phyloP scores from a whole-genome alignment of 2,797 vertebrate species.

The Pyrocephalus nanus region DNA sequence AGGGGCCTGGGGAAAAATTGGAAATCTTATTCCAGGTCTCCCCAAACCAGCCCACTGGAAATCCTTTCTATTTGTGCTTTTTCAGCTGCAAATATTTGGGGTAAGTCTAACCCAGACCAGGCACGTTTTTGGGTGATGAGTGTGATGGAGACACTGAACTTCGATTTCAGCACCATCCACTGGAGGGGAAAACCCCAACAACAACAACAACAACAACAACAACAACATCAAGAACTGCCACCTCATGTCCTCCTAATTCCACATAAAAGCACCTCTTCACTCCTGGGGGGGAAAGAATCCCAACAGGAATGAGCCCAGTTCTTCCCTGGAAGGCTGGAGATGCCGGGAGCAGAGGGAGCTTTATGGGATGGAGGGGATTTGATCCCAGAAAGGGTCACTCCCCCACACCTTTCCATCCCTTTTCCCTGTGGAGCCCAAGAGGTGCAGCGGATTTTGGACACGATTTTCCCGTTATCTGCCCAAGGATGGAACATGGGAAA shows the following conservation, averaged over 20 bases:
- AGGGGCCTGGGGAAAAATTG: not conserved
- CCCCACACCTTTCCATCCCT: not conserved
- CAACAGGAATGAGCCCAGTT: not conserved
- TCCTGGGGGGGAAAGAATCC: not conserved
- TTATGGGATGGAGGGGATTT: not conserved
- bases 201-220: too few relatives aligned
- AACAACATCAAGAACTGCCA: not conserved
- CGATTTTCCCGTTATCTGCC: constrained; percentile 25
- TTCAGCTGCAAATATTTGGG: not conserved
- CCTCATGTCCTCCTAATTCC: not conserved
- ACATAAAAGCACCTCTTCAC: not conserved
- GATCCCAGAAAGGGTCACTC: not conserved
- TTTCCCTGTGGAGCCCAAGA: not conserved
- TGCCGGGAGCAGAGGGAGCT: not conserved
- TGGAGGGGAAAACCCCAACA: not conserved
- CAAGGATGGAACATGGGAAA: constrained; percentile 10
- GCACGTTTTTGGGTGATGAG: not conserved
- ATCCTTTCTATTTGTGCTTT: not conserved
- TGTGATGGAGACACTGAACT: not conserved
- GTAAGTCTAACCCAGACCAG: not conserved
- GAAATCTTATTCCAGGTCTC: not conserved
- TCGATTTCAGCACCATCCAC: not conserved
- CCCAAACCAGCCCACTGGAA: not conserved
- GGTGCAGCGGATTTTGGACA: not conserved
- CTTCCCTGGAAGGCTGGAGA: not conserved